Evolutionary conservation across 2,797 vertebrate genomes (phyloP), one percentile per base, ranked within the genome.

Genomic region (Arrhamphus sclerolepis): DNA sequence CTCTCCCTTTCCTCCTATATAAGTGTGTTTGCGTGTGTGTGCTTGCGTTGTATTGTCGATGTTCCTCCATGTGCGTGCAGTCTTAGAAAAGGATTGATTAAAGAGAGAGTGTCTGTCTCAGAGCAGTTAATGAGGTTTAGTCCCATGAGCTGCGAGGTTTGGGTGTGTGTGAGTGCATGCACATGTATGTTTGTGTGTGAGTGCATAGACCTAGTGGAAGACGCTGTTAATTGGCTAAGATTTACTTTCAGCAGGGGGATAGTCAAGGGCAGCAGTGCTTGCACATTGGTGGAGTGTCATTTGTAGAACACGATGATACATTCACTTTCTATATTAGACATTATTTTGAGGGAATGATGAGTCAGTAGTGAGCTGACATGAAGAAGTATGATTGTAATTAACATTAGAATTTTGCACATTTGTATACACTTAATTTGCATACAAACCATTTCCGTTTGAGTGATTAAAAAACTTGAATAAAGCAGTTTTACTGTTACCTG

Each of bases 111-210:
- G 89, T 91, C 89, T 90, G 89, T 91, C 92, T 92, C 89, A 89
- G 88, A 92, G 89, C 90, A 93, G 89, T 93, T 92, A 93, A 93
- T 93, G 92, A 93, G 92, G 91, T 93, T 93, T 89, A 80, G 90
- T 92, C 92, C 91, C 92, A 89, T 85, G 91, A 93, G 91, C 83
- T 84, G 84, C 2, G 87, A 84, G 83, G 79, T 86, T 81, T 70
- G 63, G 29, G 39, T 59, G 66, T 87, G 86, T 77, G 72, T 81
- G 77, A 24, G 77, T 62, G 79, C 56, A 58, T 4, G 55, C 50
- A 26, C 65, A 41, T 60, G 71, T 69, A 72, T 89, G 85, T 84
- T 66, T 87, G 77, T 8, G 77, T 66, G 68, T 56, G 82, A 49
- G 79, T 59, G 24, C 66, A 81, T 50, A 69, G 86, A 81, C 84